Percentiles rank a stretch among this genome's conserved stretches.
Evolutionary conservation across 2,113 vertebrate species (phyloP).

Genomic region (Seriola aureovittata): DNA sequence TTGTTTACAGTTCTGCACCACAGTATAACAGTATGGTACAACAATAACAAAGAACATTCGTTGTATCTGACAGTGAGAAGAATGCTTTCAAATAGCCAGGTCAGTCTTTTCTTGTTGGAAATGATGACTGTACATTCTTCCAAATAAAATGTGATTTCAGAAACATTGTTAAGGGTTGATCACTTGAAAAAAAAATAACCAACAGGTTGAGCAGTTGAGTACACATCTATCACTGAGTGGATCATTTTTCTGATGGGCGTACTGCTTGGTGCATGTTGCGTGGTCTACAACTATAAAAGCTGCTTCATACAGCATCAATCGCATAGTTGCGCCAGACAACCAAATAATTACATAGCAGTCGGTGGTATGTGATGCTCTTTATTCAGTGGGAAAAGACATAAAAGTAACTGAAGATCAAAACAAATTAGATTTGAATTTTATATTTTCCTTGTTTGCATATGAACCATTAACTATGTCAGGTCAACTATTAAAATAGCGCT

Average conservation of each 20-base stretch:
- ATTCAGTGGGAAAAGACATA: neutral
- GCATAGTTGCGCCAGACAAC: too few species aligned
- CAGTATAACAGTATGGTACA: constrained; percentile 12
- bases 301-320: too few species aligned
- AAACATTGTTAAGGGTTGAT: constrained; percentile 12
- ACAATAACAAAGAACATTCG: constrained; percentile 18
- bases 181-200: neutral
- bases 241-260: neutral
- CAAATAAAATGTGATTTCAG: neutral
- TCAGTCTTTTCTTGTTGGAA: neutral
- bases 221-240: neutral
- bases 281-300: neutral
- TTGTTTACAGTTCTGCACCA: constrained; percentile 32
- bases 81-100: constrained; percentile 4
- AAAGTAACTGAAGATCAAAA: neutral
- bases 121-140: constrained; percentile 3
- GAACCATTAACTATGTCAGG: neutral
- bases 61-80: constrained; percentile 18
- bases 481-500: neutral
- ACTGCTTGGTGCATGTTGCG: neutral
- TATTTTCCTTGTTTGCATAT: neutral
- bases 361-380: neutral
- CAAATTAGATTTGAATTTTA: neutral
- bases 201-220: neutral
- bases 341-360: neutral